Evolutionary conservation across 2,888 invertebrate genomes (phyloP), one percentile per base, ranked within the genome.

Genomic region (Beris chalybata): DNA sequence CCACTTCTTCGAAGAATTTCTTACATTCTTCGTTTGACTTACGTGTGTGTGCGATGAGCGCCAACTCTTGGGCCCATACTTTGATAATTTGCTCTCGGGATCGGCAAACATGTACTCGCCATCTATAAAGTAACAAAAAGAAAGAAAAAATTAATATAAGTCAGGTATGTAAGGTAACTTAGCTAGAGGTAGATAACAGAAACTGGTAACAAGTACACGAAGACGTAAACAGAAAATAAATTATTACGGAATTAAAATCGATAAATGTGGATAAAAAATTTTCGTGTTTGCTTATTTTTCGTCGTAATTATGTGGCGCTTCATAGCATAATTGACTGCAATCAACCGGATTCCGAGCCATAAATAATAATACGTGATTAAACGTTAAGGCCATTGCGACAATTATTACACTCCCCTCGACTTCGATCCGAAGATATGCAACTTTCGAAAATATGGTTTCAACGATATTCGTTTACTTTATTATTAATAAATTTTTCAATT

Each of bases 21-120:
- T 22, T 22, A 22, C 22, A 22, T 22, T 22, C 22, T 22, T 12
- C 38, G 54, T 56, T 29, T 55, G 44, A 85, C 89, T 89, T 83
- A 92, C 92, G 84, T 93, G 92, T 77, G 92, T 92, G 82, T 93
- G 92, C 73, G 94, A 93, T 74, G 93, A 92, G 81, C 95, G 91
- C 95, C 96, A 96, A 82, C 92, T 92, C 83, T 96, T 96, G 77
- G 95, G 94, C 75, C 95, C 95, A 85, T 95, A 94, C 84, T 97
- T 97, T 79, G 93, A 93, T 77, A 97, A 86, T 84, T 97, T 97
- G 85, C 91, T 92, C 81, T 95, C 95, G 79, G 90, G 89, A 81
- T 96, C 94, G 82, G 95, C 90, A 84, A 97, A 97, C 78, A 95
- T 87, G 83, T 92, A 95, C 85, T 97, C 96, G 83, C 93, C 93